Percentiles rank a stretch among this genome's conserved stretches.
These are phyloP conservation scores for Argopecten irradians DNA, from an alignment of 1,140 invertebrate genomes.

Conservation along the genomic window DNA sequence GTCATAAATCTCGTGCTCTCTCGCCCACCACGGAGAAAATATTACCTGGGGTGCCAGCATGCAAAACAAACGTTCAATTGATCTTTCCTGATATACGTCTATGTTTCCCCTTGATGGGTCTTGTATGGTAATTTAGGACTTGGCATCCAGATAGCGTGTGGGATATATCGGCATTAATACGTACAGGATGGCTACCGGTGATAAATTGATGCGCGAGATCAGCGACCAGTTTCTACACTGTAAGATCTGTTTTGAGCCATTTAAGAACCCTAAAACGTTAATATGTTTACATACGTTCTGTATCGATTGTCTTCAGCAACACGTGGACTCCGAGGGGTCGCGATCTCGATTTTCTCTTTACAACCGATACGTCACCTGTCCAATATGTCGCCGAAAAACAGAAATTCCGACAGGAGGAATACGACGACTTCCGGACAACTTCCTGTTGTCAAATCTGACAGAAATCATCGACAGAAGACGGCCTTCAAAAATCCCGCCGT, in stretches of 20 bases:
- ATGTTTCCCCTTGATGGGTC: background rate
- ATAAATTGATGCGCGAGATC: slow-evolving; percentile 76
- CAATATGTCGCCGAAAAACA: slow-evolving; percentile 76
- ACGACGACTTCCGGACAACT: slow-evolving; percentile 75
- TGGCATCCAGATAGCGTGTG: background rate
- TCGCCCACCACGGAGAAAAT: slow-evolving; percentile 19
- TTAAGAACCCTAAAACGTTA: slow-evolving; percentile 85
- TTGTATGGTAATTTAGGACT: background rate
- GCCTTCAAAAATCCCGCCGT: slow-evolving; percentile 65
- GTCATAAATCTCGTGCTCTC: background rate
- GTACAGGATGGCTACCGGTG: slow-evolving; percentile 64
- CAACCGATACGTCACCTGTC: slow-evolving; percentile 73
- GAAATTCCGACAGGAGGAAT: slow-evolving; percentile 76
- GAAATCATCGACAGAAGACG: slow-evolving; percentile 69
- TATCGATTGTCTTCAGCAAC: slow-evolving; percentile 83
- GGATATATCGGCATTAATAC: background rate
- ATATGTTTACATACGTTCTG: slow-evolving; percentile 96
- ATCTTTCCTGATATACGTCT: background rate
- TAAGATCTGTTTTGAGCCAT: slow-evolving; percentile 77
- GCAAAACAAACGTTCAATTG: background rate
- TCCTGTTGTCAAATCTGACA: slow-evolving; percentile 74
- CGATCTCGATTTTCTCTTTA: slow-evolving; percentile 65
- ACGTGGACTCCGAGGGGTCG: slow-evolving; percentile 68
- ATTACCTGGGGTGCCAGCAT: background rate
- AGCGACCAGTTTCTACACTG: slow-evolving; percentile 77